Evolutionary conservation across 1,140 invertebrate genomes (phyloP), one percentile per base, ranked within the genome.

Genomic region (Mycetomoellerius zeteki): DNA sequence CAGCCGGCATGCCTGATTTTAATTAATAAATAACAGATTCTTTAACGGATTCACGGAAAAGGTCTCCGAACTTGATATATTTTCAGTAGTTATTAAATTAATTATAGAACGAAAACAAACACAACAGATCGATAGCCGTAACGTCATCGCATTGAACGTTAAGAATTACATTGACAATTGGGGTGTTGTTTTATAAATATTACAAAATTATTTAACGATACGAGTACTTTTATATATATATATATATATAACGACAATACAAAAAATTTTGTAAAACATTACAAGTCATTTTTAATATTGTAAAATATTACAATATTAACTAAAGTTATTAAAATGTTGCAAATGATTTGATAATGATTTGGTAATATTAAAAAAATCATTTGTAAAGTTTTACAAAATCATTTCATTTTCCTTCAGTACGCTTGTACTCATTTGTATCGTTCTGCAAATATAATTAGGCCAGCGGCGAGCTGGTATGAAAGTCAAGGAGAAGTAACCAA

Each of bases 381-480:
- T 33, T 8, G 19, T 37, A 50, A 50, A 14, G 47, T 3, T 50
- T 50, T 3, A 50, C 1, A 50, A 14, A 72, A 72, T 72, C 1
- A 27, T 52, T 43, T 43, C 21, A 10, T 58, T 58, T 67, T 16
- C 10, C n/a, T 37, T 0, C n/a, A 16, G 3, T 14, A 3, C 1
- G n/a, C 8, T 16, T 16, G 8, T 8, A 50, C 30, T 5, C 21
- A 4, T 43, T 30, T n/a, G 75, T 33, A 62, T 78, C 19, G 37
- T 54, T 60, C n/a, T 12, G 58, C 24, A 47, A 64, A 14, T 65
- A 65, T 65, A 78, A 78, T 78, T 78, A 78, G 60, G 7, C 30
- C 30, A 71, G 64, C 16, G 50, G 64, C 16, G 50, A 6, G 43
- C 47, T 69, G 27, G n/a, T 67, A 56, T 12, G n/a, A 67, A 67